Evolutionary conservation across 2,888 invertebrate genomes (phyloP).

Genomic region (Lepidochrysops patricia): DNA sequence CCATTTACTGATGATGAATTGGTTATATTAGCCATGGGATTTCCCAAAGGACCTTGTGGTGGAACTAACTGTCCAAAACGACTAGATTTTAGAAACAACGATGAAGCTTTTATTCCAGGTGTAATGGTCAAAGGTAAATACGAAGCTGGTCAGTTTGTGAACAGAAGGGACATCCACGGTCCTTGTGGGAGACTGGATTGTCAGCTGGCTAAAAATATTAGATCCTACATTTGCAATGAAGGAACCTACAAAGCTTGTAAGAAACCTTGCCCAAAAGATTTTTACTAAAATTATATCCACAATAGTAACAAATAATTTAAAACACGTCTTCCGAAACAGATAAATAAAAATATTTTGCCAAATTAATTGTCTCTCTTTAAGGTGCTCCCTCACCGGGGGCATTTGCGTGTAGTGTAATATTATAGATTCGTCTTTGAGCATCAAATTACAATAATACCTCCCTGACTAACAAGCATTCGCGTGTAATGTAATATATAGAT

Average conservation of each 20-base stretch:
- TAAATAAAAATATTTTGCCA: not conserved
- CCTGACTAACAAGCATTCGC: no score
- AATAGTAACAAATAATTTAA: no score
- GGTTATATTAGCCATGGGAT: constrained; percentile 64
- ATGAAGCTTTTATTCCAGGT: constrained; percentile 61
- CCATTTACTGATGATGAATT: constrained; percentile 57
- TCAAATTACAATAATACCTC: no score
- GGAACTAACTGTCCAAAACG: constrained; percentile 64
- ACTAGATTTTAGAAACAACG: constrained; percentile 62
- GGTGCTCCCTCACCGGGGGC: no score
- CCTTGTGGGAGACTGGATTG: constrained; percentile 65
- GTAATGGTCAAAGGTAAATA: constrained; percentile 56
- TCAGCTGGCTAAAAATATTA: constrained; percentile 59
- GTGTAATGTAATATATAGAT: no score
- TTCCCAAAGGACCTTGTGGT: constrained; percentile 66
- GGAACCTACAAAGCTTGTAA: constrained; percentile 59
- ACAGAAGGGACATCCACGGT: constrained; percentile 62
- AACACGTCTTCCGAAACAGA: no score
- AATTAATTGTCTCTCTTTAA: not conserved
- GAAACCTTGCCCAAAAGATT: constrained; percentile 57
- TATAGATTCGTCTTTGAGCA: no score
- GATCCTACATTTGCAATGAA: constrained; percentile 50
- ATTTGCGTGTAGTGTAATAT: no score
- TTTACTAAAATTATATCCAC: constrained; percentile 37
- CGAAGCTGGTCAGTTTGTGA: constrained; percentile 58